These are phyloP conservation scores for Thera obeliscata DNA, from an alignment of 2,888 invertebrate species.

Conservation along the genomic window DNA sequence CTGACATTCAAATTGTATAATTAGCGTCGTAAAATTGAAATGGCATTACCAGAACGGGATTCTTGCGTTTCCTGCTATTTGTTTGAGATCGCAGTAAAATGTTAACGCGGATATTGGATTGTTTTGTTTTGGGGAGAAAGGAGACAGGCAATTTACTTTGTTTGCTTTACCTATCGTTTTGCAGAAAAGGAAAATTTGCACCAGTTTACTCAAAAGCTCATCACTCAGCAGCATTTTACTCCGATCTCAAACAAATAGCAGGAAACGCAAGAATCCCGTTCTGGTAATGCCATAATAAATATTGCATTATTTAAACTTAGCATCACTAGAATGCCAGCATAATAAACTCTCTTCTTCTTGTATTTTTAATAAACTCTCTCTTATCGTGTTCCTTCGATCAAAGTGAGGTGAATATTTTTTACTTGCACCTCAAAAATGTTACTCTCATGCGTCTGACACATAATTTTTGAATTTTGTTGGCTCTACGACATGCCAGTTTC, in stretches of 20 bases:
- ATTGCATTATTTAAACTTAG: too few relatives aligned
- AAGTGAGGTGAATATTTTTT: too few relatives aligned
- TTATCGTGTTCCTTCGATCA: too few relatives aligned
- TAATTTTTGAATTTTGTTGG: too few relatives aligned
- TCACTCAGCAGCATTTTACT: too few relatives aligned
- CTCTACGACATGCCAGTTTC: too few relatives aligned
- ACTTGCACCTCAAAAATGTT: too few relatives aligned
- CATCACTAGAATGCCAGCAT: too few relatives aligned
- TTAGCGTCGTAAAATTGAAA: constrained; percentile 43
- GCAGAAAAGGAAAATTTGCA: not conserved
- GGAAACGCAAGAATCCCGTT: constrained; percentile 8
- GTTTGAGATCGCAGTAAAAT: not conserved
- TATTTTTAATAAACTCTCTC: too few relatives aligned
- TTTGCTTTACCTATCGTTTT: not conserved
- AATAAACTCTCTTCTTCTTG: too few relatives aligned
- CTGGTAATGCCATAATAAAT: constrained; percentile 34
- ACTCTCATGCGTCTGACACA: too few relatives aligned
- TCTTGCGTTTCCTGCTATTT: constrained; percentile 14
- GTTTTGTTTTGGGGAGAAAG: not conserved
- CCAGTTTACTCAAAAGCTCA: too few relatives aligned
- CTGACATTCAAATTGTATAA: constrained; percentile 44
- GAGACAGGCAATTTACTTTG: not conserved
- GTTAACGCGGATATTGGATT: not conserved
- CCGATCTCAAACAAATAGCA: constrained; percentile 7
- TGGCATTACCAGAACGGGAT: constrained; percentile 27